phyloP scores from a whole-genome alignment of 2,113 vertebrate species.

The Bagarius yarrelli region DNA sequence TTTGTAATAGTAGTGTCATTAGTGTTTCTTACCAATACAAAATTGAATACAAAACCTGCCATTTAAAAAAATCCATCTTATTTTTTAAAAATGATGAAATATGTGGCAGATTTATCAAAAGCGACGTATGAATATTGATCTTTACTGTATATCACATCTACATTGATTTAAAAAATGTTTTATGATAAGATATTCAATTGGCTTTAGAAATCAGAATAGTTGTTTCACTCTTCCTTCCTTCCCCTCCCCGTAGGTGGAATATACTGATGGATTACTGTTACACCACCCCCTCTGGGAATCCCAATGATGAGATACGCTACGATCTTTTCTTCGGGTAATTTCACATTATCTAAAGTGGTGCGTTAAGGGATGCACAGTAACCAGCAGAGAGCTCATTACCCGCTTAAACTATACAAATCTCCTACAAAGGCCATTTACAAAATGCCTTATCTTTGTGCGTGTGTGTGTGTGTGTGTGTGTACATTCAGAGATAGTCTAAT shows the following conservation, averaged over 20 bases:
- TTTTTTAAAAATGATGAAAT: too few relatives aligned
- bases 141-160: neutral
- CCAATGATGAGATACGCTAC: conserved; percentile 89
- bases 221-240: conserved; percentile 54
- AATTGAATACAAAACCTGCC: too few relatives aligned
- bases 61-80: too few relatives aligned
- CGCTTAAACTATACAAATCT: conserved; percentile 57
- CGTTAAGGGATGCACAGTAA: conserved; percentile 55
- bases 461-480: conserved; percentile 24
- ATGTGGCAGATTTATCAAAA: too few relatives aligned
- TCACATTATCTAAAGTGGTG: conserved; percentile 57
- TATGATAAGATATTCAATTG: conserved; percentile 59
- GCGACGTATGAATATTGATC: too few relatives aligned
- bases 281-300: conserved; percentile 94
- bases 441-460: conserved; percentile 10
- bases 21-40: too few relatives aligned
- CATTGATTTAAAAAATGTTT: conserved; percentile 24
- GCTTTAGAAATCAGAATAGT: conserved; percentile 48
- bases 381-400: conserved; percentile 65
- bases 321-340: conserved; percentile 94
- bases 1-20: too few relatives aligned
- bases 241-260: conserved; percentile 81
- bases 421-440: conserved; percentile 48
- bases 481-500: conserved; percentile 2
- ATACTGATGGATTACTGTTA: conserved; percentile 99